Percentiles rank a stretch among this genome's conserved stretches.
These are phyloP conservation scores for Phaenicophaeus curvirostris DNA, from an alignment of 2,797 vertebrate species.

Conservation along the genomic window DNA sequence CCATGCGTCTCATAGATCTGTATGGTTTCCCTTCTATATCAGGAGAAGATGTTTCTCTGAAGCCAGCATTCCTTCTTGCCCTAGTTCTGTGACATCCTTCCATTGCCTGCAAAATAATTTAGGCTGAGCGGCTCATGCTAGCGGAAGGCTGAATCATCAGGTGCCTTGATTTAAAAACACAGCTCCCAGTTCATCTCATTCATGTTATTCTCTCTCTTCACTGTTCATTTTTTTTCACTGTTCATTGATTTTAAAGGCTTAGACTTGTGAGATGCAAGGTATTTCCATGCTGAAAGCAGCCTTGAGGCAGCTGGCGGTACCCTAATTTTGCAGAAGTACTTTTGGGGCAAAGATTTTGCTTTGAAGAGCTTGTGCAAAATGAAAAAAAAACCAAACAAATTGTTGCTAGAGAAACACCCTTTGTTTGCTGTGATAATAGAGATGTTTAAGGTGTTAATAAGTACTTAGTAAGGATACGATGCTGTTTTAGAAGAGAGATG, in stretches of 20 bases:
- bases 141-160: not conserved
- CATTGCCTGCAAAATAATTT: not conserved
- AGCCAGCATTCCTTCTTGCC: not conserved
- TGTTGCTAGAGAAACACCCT: not conserved
- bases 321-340: not conserved
- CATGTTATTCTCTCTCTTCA: not conserved
- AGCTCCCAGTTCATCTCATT: not conserved
- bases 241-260: not conserved
- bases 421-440: not conserved
- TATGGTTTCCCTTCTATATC: not conserved
- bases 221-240: not conserved
- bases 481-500: not conserved
- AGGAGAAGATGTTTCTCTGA: not conserved
- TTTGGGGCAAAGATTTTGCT: not conserved
- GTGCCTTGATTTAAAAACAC: not conserved
- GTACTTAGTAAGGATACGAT: not conserved
- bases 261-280: not conserved
- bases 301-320: not conserved
- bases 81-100: not conserved
- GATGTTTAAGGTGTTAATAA: not conserved
- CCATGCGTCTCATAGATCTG: rapidly evolving
- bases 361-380: not conserved
- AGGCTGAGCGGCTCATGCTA: not conserved
- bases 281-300: not conserved
- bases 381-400: not conserved